phyloP scores from a whole-genome alignment of 2,888 invertebrate genomes.

The Hecatera dysodea region DNA sequence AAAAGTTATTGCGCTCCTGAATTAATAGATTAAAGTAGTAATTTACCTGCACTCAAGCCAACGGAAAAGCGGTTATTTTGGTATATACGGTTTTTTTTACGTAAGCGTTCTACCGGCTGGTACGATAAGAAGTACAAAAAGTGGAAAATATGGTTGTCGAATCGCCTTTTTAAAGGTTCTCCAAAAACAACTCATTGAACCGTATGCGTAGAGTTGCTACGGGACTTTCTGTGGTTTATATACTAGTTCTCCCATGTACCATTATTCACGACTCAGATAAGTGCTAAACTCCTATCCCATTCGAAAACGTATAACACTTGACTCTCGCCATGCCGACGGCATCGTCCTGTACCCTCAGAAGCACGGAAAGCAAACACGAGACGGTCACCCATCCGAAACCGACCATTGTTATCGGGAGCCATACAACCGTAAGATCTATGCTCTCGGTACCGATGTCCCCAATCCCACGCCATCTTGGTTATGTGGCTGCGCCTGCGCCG shows the following conservation, averaged over 20 bases:
- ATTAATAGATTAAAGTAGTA: not conserved
- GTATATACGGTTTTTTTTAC: too few relatives aligned
- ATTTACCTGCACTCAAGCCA: not conserved
- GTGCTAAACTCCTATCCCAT: not conserved
- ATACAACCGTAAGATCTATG: constrained; percentile 11
- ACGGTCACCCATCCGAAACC: constrained; percentile 11
- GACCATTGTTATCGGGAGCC: constrained; percentile 32
- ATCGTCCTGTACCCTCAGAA: not conserved
- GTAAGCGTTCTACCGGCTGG: not conserved
- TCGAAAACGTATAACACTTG: too few relatives aligned
- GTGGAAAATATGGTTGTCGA: not conserved
- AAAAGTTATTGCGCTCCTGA: constrained; percentile 8
- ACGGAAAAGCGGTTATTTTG: not conserved
- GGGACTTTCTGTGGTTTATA: not conserved
- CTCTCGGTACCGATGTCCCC: constrained; percentile 23
- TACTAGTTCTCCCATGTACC: not conserved
- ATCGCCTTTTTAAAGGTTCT: not conserved
- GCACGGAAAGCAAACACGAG: constrained; percentile 9
- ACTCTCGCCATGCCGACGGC: constrained; percentile 1
- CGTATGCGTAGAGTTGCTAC: not conserved
- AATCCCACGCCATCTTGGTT: constrained; percentile 48
- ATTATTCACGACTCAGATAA: not conserved
- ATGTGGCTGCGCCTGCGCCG: constrained; percentile 63
- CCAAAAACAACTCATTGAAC: not conserved
- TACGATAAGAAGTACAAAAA: too few relatives aligned